phyloP scores from a whole-genome alignment of 2,888 invertebrate genomes.

The Selenia dentaria region DNA sequence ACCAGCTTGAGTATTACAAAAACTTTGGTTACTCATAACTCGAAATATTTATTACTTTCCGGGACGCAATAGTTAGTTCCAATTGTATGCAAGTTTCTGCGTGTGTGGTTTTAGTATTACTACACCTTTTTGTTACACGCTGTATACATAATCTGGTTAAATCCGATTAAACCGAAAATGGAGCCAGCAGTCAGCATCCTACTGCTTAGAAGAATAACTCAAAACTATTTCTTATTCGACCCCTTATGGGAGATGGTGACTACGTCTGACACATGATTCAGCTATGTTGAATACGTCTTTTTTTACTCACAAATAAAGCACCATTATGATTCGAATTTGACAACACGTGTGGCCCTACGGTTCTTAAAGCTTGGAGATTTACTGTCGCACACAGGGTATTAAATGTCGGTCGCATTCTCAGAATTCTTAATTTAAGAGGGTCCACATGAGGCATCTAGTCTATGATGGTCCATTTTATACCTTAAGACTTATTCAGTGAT shows the following conservation, averaged over 20 bases:
- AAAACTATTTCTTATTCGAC: conserved; percentile 31
- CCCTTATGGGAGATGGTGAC: conserved; percentile 11
- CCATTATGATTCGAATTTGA: conserved; percentile 22
- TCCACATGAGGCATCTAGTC: not conserved
- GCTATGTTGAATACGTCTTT: conserved; percentile 28
- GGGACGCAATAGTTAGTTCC: too few relatives aligned
- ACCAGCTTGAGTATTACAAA: too few relatives aligned
- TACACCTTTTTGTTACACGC: too few relatives aligned
- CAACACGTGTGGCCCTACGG: conserved; percentile 33
- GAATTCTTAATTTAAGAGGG: conserved; percentile 15
- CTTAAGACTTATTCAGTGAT: too few relatives aligned
- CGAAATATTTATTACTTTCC: too few relatives aligned
- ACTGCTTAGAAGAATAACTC: conserved; percentile 12
- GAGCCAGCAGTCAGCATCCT: conserved; percentile 7
- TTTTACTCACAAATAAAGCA: conserved; percentile 31
- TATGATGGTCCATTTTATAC: too few relatives aligned
- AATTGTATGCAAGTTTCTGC: too few relatives aligned
- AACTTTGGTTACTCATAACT: too few relatives aligned
- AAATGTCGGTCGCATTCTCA: conserved; percentile 20
- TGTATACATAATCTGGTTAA: conserved; percentile 17
- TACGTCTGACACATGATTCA: conserved; percentile 25
- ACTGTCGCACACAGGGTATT: conserved; percentile 23
- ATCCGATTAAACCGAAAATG: conserved; percentile 24
- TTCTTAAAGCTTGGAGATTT: conserved; percentile 27
- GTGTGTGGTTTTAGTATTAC: too few relatives aligned